Conservation (phyloP, 2,888 invertebrate species). For the Caenorhabditis sulstoni region DNA sequence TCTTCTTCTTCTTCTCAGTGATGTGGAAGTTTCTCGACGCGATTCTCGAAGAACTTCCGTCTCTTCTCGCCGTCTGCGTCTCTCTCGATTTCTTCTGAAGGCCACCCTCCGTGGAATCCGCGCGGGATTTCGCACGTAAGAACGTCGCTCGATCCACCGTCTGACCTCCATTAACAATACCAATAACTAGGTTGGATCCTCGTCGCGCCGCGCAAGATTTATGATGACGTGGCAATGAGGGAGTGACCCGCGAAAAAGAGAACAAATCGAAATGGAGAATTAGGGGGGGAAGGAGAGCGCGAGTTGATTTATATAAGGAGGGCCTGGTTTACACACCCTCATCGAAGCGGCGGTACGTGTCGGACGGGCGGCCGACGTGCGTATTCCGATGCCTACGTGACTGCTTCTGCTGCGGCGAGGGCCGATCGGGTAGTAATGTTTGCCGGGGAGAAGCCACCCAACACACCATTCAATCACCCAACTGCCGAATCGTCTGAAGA, state of each 20-base stretch:
- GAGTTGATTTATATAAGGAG: conserved; percentile 41
- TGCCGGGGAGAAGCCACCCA: conserved; percentile 9
- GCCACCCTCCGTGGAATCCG: conserved; percentile 2
- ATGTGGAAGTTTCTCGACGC: conserved; percentile 36
- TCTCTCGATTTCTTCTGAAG: conserved; percentile 11
- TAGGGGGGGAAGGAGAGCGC: background rate
- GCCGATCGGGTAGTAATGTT: conserved; percentile 44
- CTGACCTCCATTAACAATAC: conserved; percentile 55
- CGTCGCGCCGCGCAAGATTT: conserved; percentile 28
- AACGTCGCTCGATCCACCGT: conserved; percentile 19
- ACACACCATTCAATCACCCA: conserved; percentile 50
- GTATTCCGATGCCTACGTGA: conserved; percentile 53
- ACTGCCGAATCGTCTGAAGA: too few species aligned
- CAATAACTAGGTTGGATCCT: conserved; percentile 54
- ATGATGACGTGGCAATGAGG: conserved; percentile 39
- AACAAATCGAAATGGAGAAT: background rate
- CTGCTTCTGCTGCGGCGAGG: conserved; percentile 28
- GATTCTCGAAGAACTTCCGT: conserved; percentile 38
- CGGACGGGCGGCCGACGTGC: conserved; percentile 47
- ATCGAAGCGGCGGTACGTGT: conserved; percentile 26
- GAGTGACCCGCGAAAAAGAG: conserved; percentile 9
- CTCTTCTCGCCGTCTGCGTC: conserved; percentile 17
- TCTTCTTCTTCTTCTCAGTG: too few species aligned
- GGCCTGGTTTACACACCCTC: conserved; percentile 27
- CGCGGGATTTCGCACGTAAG: conserved; percentile 42